Base-by-base conservation (phyloP, 1,140 invertebrate species). In the Zaprionus vittiger region DNA sequence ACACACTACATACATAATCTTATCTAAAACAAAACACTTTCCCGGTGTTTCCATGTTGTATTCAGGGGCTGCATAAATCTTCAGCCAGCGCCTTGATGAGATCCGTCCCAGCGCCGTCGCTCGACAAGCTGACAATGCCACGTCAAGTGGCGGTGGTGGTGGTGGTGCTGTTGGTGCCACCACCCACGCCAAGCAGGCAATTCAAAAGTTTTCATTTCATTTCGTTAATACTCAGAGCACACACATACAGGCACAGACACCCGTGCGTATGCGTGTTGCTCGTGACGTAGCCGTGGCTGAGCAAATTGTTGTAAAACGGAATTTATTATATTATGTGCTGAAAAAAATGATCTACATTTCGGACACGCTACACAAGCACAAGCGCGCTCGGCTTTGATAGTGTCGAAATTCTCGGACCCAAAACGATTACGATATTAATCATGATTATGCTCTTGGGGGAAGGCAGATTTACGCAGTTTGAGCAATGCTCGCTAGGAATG, bases 11-110 rank as follows among this genome's bases (percentile, higher is more conserved):
- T 59, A 57, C 80, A 80, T 83, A 87, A 87, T 87, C 80, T 87
- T 81, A 87, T 87, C 84, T 87, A 79, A 89, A 84, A 84, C 84
- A 84, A 87, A 87, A 87, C 75, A 89, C 84, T 87, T 84, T 85
- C 73, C 54, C 59, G 38, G 64, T 63, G 41, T 28, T 56, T 57
- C 63, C 77, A 83, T 74, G 73, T 56, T 74, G 65, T 47, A 52
- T 47, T 64, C 37, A 28, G 7, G 20, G 37, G 47, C 52, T 38
- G 70, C 83, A 86, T 86, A 86, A 86, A 86, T 86, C 84, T 87
- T 63, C 12, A 14, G 15, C 14, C 57, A 61, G 61, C 54, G 44
- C 38, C 52, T 57, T 81, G 82, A 85, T 73, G 82, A 81, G 82
- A 52, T 24, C 47, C 47, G 47, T 52, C 47, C 31, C 31, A 34